phyloP scores from a whole-genome alignment of 2,113 vertebrate genomes.

The Corythornis cristatus region DNA sequence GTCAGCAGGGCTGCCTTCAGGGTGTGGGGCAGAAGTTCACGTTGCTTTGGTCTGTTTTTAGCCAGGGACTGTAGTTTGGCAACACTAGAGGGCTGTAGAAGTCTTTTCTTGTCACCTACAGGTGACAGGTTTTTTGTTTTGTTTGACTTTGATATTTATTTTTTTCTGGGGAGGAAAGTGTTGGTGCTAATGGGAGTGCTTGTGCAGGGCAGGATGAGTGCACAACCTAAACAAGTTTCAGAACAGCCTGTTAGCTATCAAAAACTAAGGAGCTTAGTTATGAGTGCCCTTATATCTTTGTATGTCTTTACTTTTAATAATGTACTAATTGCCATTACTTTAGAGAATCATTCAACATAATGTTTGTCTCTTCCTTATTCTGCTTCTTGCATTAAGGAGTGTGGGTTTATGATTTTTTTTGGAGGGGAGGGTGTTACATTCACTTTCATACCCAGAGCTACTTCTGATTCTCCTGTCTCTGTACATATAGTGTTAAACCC shows the following conservation, averaged over 20 bases:
- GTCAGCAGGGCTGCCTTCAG: not conserved
- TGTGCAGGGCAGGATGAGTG: not conserved
- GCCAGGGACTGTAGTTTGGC: conserved; percentile 26
- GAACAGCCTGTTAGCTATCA: not conserved
- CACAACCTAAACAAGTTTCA: not conserved
- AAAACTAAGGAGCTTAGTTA: not conserved
- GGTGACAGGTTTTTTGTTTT: not conserved
- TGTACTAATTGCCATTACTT: not conserved
- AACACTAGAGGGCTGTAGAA: conserved; percentile 81
- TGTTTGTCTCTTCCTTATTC: not conserved
- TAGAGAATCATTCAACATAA: not conserved
- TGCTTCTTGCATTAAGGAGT: not conserved
- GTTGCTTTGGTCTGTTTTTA: not conserved
- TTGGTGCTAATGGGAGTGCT: not conserved
- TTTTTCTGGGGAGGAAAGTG: fast-evolving
- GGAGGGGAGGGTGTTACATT: fast-evolving
- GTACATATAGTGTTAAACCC: not conserved
- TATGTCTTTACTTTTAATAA: not conserved
- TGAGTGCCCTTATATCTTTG: not conserved
- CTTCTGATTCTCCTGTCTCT: not conserved
- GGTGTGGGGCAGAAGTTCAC: not conserved
- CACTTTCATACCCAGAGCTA: not conserved
- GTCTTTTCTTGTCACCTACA: conserved; percentile 46
- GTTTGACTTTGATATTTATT: not conserved
- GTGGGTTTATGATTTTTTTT: not conserved